Percentiles rank a stretch among this genome's conserved stretches.
phyloP scores from a whole-genome alignment of 2,888 invertebrate genomes.

The Trichacis sp. region DNA sequence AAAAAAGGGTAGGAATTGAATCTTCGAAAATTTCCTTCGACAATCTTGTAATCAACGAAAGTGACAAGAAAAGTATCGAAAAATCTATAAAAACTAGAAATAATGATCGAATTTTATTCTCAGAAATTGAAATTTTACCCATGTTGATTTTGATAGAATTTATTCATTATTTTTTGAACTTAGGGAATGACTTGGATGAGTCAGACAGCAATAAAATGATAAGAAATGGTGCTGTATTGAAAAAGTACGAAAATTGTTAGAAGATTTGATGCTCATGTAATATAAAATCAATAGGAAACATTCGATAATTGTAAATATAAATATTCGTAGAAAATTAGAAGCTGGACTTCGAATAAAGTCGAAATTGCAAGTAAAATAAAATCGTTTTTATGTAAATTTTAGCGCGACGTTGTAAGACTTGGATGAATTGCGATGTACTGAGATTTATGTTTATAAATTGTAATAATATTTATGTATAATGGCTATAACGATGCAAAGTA shows the following conservation, averaged over 20 bases:
- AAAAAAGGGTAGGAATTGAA: no score
- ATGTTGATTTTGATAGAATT: no score
- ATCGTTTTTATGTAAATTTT: slow-evolving; percentile 4
- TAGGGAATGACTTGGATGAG: no score
- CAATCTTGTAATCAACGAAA: not conserved
- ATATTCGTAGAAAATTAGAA: slow-evolving; percentile 10
- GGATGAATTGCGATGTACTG: slow-evolving; percentile 56
- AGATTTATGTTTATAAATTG: slow-evolving; percentile 65
- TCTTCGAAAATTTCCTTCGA: no score
- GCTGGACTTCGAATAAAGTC: slow-evolving; percentile 11
- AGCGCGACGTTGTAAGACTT: slow-evolving; percentile 52
- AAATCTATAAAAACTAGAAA: no score
- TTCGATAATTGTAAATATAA: slow-evolving; percentile 7
- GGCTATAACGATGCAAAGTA: slow-evolving; percentile 59
- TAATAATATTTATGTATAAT: slow-evolving; percentile 64
- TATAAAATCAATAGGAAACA: no score
- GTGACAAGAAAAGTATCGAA: not conserved
- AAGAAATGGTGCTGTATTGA: no score
- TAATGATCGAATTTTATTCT: no score
- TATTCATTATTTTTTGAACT: no score
- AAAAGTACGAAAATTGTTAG: no score
- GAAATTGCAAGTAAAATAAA: slow-evolving; percentile 6
- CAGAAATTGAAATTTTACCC: no score
- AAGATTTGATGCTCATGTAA: no score
- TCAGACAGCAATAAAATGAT: not conserved